These are phyloP conservation scores for Astropecten irregularis DNA, from an alignment of 53 echinoderm and acorn worm species.

Conservation along the genomic window DNA sequence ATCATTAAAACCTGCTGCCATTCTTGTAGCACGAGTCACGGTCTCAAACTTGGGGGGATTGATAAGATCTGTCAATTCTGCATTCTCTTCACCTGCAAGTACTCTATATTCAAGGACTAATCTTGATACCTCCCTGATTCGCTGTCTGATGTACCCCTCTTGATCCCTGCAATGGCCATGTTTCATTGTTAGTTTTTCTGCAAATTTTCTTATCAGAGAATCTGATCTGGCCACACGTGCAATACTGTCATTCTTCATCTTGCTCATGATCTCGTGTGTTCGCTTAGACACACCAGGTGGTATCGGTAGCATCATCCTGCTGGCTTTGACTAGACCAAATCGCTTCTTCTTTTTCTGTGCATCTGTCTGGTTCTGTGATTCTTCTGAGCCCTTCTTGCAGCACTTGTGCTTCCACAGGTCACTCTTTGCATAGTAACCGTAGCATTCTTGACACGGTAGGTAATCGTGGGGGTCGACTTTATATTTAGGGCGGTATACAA, in stretches of 20 bases:
- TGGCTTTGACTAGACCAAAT: not conserved
- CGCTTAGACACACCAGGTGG: constrained; percentile 30
- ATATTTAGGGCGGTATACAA: constrained; percentile 53
- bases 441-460: constrained; percentile 64
- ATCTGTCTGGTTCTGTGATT: not conserved
- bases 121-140: constrained; percentile 47
- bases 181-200: constrained; percentile 40
- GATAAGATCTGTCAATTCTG: constrained; percentile 21
- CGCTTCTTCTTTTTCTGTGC: not conserved
- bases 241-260: constrained; percentile 33
- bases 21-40: constrained; percentile 24
- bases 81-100: constrained; percentile 19
- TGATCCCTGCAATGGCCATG: constrained; percentile 53
- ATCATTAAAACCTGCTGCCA: constrained; percentile 45
- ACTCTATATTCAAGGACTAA: constrained; percentile 7
- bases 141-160: constrained; percentile 45
- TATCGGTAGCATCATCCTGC: constrained; percentile 15
- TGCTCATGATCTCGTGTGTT: constrained; percentile 33
- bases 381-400: not conserved
- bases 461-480: constrained; percentile 45
- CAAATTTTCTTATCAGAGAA: constrained; percentile 34
- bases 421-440: constrained; percentile 58
- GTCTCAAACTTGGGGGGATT: constrained; percentile 43
- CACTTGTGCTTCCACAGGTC: constrained; percentile 72
- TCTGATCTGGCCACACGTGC: constrained; percentile 46